A percentile compares a stretch with the other conserved stretches of the same genome.
Evolutionary conservation across 37 sponge, comb jelly and placozoan species (phyloP).

Genomic region (Corticium candelabrum): DNA sequence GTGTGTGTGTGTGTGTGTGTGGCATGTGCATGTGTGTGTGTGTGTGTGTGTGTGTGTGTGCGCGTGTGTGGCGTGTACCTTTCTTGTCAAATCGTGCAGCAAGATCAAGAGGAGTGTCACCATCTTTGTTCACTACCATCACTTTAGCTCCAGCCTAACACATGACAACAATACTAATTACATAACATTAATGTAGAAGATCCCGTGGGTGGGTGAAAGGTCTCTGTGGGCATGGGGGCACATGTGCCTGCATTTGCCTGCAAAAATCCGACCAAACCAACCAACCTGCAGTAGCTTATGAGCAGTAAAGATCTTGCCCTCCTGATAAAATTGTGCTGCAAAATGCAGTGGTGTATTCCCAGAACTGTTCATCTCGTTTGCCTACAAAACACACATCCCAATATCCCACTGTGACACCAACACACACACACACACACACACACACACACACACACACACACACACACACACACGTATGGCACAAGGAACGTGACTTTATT

Average conservation of each 20-base stretch:
- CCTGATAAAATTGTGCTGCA: constrained; percentile 57
- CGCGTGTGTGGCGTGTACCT: constrained; percentile 25
- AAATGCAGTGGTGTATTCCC: constrained; percentile 75
- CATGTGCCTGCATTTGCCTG: too few species aligned
- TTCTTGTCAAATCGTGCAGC: constrained; percentile 63
- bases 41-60: too few species aligned
- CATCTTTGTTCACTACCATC: constrained; percentile 29
- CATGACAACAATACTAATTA: background rate
- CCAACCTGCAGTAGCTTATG: constrained; percentile 52
- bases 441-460: too few species aligned
- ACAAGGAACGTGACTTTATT: too few species aligned
- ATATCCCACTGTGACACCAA: too few species aligned
- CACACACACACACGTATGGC: too few species aligned
- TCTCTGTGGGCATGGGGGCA: too few species aligned
- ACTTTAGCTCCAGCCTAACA: constrained; percentile 26
- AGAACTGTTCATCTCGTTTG: constrained; percentile 22
- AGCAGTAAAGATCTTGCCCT: constrained; percentile 64
- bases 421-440: too few species aligned
- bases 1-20: constrained; percentile 13
- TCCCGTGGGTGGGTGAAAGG: too few species aligned
- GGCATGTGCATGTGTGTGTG: too few species aligned
- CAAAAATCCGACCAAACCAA: too few species aligned
- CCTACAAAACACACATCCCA: constrained; percentile 21
- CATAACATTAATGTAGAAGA: too few species aligned
- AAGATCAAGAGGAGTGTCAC: constrained; percentile 67